These are phyloP conservation scores for Crypturellus tataupa DNA, from an alignment of 2,797 vertebrate species.

Conservation along the genomic window DNA sequence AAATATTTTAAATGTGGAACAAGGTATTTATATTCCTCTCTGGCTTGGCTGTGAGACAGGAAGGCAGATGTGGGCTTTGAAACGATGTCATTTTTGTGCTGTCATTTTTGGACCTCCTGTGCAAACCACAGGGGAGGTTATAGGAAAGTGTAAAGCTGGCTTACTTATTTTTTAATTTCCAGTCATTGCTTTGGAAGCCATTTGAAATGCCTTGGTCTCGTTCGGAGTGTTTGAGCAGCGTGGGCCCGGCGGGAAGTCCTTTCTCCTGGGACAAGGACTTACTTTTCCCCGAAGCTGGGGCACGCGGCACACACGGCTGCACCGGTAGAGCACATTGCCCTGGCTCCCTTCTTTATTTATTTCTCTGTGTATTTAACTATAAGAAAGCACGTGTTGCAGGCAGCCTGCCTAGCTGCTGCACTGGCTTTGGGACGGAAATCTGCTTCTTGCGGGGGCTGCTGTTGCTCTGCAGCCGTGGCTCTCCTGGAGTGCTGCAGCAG, in stretches of 20 bases:
- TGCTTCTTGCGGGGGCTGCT: neutral
- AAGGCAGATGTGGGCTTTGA: conserved; percentile 23
- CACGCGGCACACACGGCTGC: neutral
- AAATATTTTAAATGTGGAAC: conserved; percentile 12
- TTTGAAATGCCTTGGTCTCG: neutral
- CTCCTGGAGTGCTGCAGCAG: conserved; percentile 15
- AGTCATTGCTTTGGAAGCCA: neutral
- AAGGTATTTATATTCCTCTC: conserved; percentile 26
- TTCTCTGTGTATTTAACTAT: neutral
- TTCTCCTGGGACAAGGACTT: neutral
- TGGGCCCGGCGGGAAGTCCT: neutral
- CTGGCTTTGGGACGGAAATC: neutral
- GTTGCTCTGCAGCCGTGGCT: neutral
- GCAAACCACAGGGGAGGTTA: neutral
- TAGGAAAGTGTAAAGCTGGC: neutral
- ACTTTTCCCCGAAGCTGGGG: neutral
- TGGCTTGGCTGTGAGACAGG: neutral
- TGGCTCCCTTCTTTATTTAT: neutral
- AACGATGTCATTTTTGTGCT: conserved; percentile 14
- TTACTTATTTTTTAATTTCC: conserved; percentile 17
- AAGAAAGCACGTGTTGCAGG: neutral
- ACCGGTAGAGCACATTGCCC: neutral
- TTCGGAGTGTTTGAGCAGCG: rapidly evolving
- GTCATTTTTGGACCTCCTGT: conserved; percentile 41
- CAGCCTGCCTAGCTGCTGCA: neutral